phyloP scores from a whole-genome alignment of 2,888 invertebrate species.

The Pandemis heparana region DNA sequence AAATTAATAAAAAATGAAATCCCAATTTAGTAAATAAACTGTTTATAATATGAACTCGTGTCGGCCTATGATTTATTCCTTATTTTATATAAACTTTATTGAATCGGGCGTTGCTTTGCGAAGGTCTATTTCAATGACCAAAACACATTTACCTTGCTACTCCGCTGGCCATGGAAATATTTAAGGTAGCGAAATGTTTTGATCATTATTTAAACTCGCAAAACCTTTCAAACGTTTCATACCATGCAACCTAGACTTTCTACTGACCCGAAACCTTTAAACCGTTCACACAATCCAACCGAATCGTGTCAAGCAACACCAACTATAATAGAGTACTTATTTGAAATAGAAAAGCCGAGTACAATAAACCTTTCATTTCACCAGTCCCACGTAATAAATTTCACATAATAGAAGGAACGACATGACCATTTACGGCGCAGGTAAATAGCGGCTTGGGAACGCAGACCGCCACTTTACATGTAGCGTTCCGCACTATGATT shows the following conservation, averaged over 20 bases:
- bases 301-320: constrained; percentile 12
- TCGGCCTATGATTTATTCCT: too few species aligned
- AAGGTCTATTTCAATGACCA: too few species aligned
- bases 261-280: background rate
- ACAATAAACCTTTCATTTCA: constrained; percentile 43
- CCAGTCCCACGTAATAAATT: constrained; percentile 41
- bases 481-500: constrained; percentile 69
- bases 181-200: too few species aligned
- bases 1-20: too few species aligned
- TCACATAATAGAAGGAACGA: constrained; percentile 54
- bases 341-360: constrained; percentile 28
- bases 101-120: too few species aligned
- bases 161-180: too few species aligned
- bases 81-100: too few species aligned
- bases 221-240: background rate
- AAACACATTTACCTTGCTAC: too few species aligned
- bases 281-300: background rate
- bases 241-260: background rate
- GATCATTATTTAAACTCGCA: background rate
- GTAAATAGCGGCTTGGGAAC: constrained; percentile 52
- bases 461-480: constrained; percentile 50
- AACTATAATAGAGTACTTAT: constrained; percentile 21
- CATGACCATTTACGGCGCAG: constrained; percentile 58
- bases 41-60: too few species aligned
- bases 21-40: too few species aligned